Evolutionary conservation across 2,113 vertebrate genomes (phyloP), one percentile per base, ranked within the genome.

Genomic region (Pteropus alecto): DNA sequence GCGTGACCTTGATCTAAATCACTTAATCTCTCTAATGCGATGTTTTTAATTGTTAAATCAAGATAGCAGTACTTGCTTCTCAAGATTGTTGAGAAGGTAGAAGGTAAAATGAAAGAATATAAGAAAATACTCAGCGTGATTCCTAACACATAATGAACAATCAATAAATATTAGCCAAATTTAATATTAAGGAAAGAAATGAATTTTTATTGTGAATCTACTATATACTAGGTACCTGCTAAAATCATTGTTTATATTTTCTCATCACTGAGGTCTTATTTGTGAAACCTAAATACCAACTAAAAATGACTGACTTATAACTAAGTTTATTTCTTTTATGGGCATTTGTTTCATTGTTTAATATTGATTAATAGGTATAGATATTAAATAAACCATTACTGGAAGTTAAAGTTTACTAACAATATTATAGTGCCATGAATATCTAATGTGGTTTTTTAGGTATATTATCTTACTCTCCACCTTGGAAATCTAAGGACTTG

Each of bases 131-230:
- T 51, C 38, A 87, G 16, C 1, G 22, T 33, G 38, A 35, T 71
- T 84, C 38, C n/a, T n/a, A 86, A 30, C 22, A 65, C 16, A 65
- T 2, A 82, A 30, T 48, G 67, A 81, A 1, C 3, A 18, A 85
- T 46, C 33, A 81, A 82, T 30, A 95, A 83, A 28, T 67, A 58
- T 5, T 70, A 56, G 9, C 35, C 61, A 16, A 60, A 95, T 48
- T 81, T 91, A 97, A 81, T 54, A 43, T 74, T 91, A 77, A 48
- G 77, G 22, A 91, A 93, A 76, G 16, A 92, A 46, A 65, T 26
- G 18, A 18, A 41, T 41, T 65, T 90, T 73, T 67, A 71, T 54
- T 61, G 5, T 73, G 38, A 63, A 54, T 74, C 18, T 46, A 38
- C 15, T 43, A 15, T 38, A 2, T 41, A 28, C 21, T 71, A 76